Base-by-base conservation (phyloP, 1,140 invertebrate genomes). In the Papilio xuthus region DNA sequence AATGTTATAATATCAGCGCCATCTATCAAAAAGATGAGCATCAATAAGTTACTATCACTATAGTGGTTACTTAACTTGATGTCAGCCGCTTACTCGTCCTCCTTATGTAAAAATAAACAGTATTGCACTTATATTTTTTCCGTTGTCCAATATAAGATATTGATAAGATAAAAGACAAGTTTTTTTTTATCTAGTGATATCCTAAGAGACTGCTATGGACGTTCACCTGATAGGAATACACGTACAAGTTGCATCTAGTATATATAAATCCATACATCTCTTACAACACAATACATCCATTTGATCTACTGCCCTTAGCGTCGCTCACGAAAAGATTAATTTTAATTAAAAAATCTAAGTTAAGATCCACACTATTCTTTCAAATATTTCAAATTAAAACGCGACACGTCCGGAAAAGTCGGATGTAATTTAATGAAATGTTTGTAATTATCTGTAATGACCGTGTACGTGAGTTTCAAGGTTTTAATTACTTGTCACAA, bases 401-500 rank as follows among this genome's bases (percentile, higher is more conserved):
- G 3, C 13, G 12, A 15, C 12, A 67, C 60, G 60, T 67, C 60
- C 13, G 13, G 23, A 26, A 60, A 6, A 67, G 12, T 67, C 60
- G 60, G 60, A 67, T 28, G 60, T 67, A 67, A 67, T 67, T 67
- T 28, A 28, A 28, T 67, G 10, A 67, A 67, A 67, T 26, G 26
- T 67, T 67, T 67, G 60, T 67, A 67, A 67, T 67, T 67, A 67
- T 67, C 60, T 67, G 60, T 67, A 67, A 67, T 32, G 26, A 18
- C 60, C 60, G 13, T 67, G 60, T 67, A 67, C 60, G 60, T 28
- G 60, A 15, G 26, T 26, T 12, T 28, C 60, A 32, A 67, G 60
- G 60, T 67, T 67, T 67, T 67, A 67, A 67, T 67, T 67, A 67
- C 60, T 67, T 32, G 60, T 67, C 60, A 63, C 60, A 32, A 67